Evolutionary conservation across 2,113 vertebrate genomes (phyloP).

Genomic region (Chloroceryle aenea): DNA sequence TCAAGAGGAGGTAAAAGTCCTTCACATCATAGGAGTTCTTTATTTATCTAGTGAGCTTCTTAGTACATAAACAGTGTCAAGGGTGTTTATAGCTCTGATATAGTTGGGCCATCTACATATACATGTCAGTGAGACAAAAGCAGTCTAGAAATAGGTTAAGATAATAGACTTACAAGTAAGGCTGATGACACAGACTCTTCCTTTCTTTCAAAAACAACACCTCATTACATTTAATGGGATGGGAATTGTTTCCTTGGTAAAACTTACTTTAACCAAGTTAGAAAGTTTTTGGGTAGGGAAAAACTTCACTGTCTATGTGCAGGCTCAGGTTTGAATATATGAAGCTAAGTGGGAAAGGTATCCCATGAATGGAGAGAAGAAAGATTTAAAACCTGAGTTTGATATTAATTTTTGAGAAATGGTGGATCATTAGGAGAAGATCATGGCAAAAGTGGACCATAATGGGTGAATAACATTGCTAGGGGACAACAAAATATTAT

Average conservation of each 20-base stretch:
- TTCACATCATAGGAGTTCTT: neutral
- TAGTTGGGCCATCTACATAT: neutral
- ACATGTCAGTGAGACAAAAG: neutral
- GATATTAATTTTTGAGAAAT: neutral
- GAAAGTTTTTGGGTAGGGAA: neutral
- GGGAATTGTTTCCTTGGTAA: neutral
- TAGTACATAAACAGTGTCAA: neutral
- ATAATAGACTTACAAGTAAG: neutral
- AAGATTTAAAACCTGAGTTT: neutral
- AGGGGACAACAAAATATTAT: neutral
- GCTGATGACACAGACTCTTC: neutral
- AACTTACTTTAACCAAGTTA: neutral
- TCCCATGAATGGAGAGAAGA: neutral
- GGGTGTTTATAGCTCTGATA: neutral
- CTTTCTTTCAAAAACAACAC: neutral
- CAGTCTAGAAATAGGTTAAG: neutral
- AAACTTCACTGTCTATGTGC: neutral
- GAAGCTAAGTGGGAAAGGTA: neutral
- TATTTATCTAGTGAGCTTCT: neutral
- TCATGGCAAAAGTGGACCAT: neutral
- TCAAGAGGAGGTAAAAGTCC: neutral
- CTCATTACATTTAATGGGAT: neutral
- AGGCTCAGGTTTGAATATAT: neutral
- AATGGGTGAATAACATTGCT: neutral
- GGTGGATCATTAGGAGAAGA: neutral